These are phyloP conservation scores for Melinaea marsaeus DNA, from an alignment of 2,888 invertebrate species.

Conservation along the genomic window DNA sequence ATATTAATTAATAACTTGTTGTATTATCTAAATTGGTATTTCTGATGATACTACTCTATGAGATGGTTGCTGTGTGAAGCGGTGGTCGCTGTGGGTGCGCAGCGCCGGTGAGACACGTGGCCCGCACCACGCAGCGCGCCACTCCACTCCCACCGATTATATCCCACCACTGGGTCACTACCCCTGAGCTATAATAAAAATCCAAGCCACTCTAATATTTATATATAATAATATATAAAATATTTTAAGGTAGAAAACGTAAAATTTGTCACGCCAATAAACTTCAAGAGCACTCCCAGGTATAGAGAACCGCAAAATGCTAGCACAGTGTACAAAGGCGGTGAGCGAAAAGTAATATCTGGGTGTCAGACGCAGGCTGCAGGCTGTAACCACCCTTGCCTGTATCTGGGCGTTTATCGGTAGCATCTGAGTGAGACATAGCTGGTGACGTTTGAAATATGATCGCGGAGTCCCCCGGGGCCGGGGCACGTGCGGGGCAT, in stretches of 20 bases:
- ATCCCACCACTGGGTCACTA: slow-evolving; percentile 54
- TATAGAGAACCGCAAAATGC: slow-evolving; percentile 55
- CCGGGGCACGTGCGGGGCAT: slow-evolving; percentile 68
- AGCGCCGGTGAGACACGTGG: slow-evolving; percentile 52
- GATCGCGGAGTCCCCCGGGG: slow-evolving; percentile 72
- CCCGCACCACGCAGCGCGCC: slow-evolving; percentile 42
- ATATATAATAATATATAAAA: slow-evolving; percentile 9
- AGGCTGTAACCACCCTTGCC: slow-evolving; percentile 56
- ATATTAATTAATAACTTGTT: too few species aligned
- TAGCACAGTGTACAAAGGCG: slow-evolving; percentile 47
- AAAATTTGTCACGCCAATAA: slow-evolving; percentile 57
- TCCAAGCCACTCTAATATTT: not conserved
- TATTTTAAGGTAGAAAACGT: slow-evolving; percentile 6
- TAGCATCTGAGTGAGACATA: slow-evolving; percentile 78
- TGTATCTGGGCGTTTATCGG: slow-evolving; percentile 73
- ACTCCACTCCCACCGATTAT: slow-evolving; percentile 73
- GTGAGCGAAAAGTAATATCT: slow-evolving; percentile 76
- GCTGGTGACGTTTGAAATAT: slow-evolving; percentile 78
- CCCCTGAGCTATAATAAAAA: not conserved
- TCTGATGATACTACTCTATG: slow-evolving; percentile 37
- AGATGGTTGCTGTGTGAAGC: slow-evolving; percentile 43
- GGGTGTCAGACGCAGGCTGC: slow-evolving; percentile 44
- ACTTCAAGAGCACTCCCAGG: slow-evolving; percentile 57
- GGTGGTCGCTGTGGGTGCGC: slow-evolving; percentile 63
- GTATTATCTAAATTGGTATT: too few species aligned